These are phyloP conservation scores for Melanchra persicariae DNA, from an alignment of 2,888 invertebrate genomes.

Conservation along the genomic window DNA sequence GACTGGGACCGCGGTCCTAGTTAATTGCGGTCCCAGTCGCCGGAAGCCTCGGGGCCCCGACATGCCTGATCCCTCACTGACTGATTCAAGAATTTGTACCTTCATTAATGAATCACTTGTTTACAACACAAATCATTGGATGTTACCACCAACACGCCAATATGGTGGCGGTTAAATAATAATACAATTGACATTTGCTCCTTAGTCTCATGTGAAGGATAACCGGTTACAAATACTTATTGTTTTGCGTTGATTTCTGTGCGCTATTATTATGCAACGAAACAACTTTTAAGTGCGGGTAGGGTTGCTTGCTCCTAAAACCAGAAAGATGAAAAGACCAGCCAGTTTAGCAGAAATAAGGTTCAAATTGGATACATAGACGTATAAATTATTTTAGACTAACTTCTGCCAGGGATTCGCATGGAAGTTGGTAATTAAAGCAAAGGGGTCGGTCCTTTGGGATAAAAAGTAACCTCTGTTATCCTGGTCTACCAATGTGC, in stretches of 20 bases:
- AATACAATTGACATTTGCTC: slow-evolving; percentile 67
- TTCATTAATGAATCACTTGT: slow-evolving; percentile 2
- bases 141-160: slow-evolving; percentile 33
- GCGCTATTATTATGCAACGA: slow-evolving; percentile 40
- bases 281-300: slow-evolving; percentile 36
- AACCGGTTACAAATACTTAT: slow-evolving; percentile 53
- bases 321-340: neutral
- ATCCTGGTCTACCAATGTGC: too few relatives aligned
- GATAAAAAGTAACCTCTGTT: too few relatives aligned
- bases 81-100: neutral
- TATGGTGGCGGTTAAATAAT: slow-evolving; percentile 44
- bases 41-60: neutral
- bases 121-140: slow-evolving; percentile 25
- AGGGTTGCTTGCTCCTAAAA: neutral
- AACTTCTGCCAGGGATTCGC: neutral
- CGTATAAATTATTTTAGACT: neutral
- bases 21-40: too few relatives aligned
- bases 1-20: too few relatives aligned
- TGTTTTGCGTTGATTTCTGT: slow-evolving; percentile 55
- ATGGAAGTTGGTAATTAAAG: neutral
- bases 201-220: slow-evolving; percentile 66
- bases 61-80: neutral
- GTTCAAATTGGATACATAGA: neutral
- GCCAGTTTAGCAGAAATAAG: neutral
- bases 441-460: neutral